phyloP scores from a whole-genome alignment of 2,797 vertebrate species.

The Lepilemur ruficaudatus region DNA sequence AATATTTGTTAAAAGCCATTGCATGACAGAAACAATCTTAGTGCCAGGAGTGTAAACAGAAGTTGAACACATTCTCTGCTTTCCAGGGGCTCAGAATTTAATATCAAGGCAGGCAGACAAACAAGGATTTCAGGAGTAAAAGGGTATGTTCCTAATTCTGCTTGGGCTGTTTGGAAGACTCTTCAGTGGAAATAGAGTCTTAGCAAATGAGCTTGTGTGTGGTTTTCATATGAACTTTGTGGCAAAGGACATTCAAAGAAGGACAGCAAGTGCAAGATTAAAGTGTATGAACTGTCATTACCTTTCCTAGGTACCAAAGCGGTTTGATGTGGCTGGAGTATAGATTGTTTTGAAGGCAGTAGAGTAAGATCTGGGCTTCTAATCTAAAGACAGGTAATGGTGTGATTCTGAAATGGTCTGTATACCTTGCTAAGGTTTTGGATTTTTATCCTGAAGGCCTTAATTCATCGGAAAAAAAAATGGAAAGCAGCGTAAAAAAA shows the following conservation, averaged over 20 bases:
- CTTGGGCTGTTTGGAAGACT: background rate
- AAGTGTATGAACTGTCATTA: background rate
- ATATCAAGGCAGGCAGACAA: background rate
- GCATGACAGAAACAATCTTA: slow-evolving; percentile 3
- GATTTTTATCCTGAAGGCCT: background rate
- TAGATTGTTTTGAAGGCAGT: background rate
- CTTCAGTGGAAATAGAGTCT: background rate
- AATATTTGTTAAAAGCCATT: slow-evolving; percentile 24
- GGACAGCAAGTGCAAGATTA: background rate
- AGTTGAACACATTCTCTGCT: background rate
- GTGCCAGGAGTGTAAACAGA: background rate
- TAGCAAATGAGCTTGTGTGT: background rate
- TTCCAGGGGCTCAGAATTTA: background rate
- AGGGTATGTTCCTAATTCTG: background rate
- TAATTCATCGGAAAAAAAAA: background rate
- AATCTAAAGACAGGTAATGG: background rate
- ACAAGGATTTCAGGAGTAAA: background rate
- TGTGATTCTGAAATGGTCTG: background rate
- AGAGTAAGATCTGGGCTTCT: background rate
- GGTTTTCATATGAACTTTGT: background rate
- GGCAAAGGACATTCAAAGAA: background rate
- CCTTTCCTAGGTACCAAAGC: background rate
- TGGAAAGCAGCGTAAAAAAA: background rate
- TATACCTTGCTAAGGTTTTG: background rate
- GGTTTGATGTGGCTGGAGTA: background rate